A percentile compares a stretch with the other conserved stretches of the same genome.
phyloP scores from a whole-genome alignment of 2,888 invertebrate species.

The Macrostomum cliftonense region DNA sequence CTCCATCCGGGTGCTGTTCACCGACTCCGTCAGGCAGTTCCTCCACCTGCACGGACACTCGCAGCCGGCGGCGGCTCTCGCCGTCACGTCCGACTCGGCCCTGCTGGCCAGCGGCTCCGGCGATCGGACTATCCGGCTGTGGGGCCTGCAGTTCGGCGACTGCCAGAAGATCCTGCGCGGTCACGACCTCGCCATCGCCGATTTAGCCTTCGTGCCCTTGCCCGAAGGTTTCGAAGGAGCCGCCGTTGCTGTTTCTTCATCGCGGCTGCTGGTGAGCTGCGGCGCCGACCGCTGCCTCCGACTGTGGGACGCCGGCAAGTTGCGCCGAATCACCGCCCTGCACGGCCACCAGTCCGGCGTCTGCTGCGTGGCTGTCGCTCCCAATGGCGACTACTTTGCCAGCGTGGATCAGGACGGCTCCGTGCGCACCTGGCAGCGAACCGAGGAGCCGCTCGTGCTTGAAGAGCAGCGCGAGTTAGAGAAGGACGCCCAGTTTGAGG shows the following conservation, averaged over 20 bases:
- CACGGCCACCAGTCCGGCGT: constrained; percentile 67
- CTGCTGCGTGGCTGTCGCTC: constrained; percentile 54
- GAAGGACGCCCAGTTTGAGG: constrained; percentile 50
- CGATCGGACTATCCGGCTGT: constrained; percentile 83
- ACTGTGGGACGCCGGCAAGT: too few species aligned
- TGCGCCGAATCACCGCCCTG: constrained; percentile 1
- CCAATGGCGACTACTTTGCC: constrained; percentile 53
- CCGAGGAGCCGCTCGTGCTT: constrained; percentile 70
- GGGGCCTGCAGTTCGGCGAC: constrained; percentile 98
- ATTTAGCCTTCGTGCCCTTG: not conserved
- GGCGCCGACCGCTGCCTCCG: too few species aligned
- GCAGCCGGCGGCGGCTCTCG: constrained; percentile 73
- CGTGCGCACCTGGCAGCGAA: constrained; percentile 62
- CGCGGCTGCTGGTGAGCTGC: too few species aligned
- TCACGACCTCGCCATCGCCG: constrained; percentile 50
- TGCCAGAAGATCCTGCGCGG: constrained; percentile 80
- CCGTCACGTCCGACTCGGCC: constrained; percentile 57
- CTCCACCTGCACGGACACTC: constrained; percentile 85
- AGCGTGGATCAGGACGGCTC: constrained; percentile 50
- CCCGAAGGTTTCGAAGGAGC: not conserved
- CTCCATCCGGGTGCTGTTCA: constrained; percentile 81
- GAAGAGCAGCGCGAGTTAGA: constrained; percentile 68
- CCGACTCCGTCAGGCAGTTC: constrained; percentile 70
- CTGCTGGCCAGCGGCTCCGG: constrained; percentile 80
- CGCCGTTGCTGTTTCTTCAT: not conserved